A percentile compares a stretch with the other conserved stretches of the same genome.
These are phyloP conservation scores for Buteo buteo DNA, from an alignment of 2,113 vertebrate genomes.

Conservation along the genomic window DNA sequence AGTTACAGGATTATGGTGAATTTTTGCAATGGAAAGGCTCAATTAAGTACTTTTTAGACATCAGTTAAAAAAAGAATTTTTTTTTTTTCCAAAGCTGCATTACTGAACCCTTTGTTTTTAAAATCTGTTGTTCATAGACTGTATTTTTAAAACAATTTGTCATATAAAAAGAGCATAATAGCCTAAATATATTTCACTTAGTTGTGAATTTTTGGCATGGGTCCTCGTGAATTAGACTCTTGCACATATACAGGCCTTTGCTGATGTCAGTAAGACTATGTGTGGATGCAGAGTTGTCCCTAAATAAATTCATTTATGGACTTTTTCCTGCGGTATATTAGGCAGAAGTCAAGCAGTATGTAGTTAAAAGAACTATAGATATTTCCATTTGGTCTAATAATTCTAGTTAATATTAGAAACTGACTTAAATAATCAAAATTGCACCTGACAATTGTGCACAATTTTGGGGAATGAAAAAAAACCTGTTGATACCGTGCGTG, in stretches of 20 bases:
- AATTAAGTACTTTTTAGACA: neutral
- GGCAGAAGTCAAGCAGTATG: neutral
- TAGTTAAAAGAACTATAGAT: neutral
- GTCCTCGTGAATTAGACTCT: neutral
- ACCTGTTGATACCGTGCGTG: no score
- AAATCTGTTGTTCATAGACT: neutral
- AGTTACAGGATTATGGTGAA: neutral
- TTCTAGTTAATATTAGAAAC: neutral
- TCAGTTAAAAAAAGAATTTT: neutral
- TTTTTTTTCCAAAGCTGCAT: neutral
- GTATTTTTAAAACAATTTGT: neutral
- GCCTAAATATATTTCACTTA: neutral
- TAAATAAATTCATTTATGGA: neutral
- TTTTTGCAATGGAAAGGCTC: neutral
- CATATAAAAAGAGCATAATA: neutral
- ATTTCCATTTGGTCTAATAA: neutral
- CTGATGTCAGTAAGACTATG: neutral
- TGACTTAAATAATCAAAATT: neutral
- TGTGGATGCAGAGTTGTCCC: neutral
- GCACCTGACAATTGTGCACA: neutral
- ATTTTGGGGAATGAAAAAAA: neutral
- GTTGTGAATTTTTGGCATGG: neutral
- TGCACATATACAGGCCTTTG: neutral
- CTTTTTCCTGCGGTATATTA: neutral
- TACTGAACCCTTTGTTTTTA: neutral